Evolutionary conservation across 2,113 vertebrate species (phyloP).

Genomic region (Scytalopus superciliaris): DNA sequence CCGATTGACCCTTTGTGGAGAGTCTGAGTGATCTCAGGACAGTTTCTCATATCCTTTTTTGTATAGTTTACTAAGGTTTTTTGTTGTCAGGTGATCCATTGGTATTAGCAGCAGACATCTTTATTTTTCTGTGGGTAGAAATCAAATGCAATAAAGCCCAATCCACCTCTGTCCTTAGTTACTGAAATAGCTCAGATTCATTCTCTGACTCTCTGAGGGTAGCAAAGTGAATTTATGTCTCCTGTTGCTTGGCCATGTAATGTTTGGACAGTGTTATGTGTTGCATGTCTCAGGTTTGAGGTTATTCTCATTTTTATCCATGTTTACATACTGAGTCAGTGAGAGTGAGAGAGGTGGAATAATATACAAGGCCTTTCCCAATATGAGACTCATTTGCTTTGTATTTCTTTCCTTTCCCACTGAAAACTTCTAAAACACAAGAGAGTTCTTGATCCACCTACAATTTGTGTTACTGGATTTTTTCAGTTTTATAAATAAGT

Average conservation of each 20-base stretch:
- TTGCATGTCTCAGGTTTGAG: neutral
- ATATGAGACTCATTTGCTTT: neutral
- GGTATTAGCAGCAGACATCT: neutral
- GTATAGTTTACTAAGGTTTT: neutral
- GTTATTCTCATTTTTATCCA: neutral
- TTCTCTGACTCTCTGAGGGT: neutral
- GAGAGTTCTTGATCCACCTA: neutral
- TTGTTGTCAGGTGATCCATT: neutral
- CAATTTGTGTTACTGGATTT: neutral
- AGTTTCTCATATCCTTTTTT: neutral
- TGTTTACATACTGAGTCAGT: neutral
- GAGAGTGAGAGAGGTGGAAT: neutral
- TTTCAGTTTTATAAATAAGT: neutral
- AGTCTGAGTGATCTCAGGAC: neutral
- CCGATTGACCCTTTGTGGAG: accelerated
- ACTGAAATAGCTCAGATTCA: neutral
- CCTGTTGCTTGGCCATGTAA: neutral
- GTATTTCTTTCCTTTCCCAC: neutral
- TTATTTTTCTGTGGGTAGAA: neutral
- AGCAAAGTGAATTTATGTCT: neutral
- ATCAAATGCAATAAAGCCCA: neutral
- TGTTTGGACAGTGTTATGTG: neutral
- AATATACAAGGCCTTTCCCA: neutral
- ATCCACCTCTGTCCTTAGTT: neutral
- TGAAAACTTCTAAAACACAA: neutral